These are phyloP conservation scores for Callyntrura guangdongensis DNA, from an alignment of 2,888 invertebrate species.

Conservation along the genomic window DNA sequence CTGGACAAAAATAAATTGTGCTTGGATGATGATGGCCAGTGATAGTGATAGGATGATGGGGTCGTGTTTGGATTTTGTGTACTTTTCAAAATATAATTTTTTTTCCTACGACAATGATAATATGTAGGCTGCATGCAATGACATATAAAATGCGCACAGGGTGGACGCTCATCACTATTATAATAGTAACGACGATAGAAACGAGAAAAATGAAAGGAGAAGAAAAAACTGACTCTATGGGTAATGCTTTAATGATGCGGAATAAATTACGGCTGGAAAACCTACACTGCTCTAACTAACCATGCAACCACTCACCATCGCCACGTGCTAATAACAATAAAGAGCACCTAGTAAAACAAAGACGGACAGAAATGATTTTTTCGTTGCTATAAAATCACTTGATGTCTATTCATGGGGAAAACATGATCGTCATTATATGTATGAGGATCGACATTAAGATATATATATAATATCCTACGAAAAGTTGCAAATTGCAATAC, in stretches of 20 bases:
- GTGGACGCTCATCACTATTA: constrained; percentile 13
- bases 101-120: not conserved
- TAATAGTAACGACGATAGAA: constrained; percentile 23
- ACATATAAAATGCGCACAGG: constrained; percentile 4
- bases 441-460: too few relatives aligned
- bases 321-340: constrained; percentile 35
- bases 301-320: constrained; percentile 4
- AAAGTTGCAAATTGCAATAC: not conserved
- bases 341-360: constrained; percentile 3
- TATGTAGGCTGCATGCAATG: constrained; percentile 32
- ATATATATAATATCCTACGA: not conserved
- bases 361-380: not conserved
- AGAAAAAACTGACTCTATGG: too few relatives aligned
- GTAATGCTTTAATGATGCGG: constrained; percentile 38
- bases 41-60: constrained; percentile 29
- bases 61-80: not conserved
- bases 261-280: constrained; percentile 30
- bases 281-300: not conserved
- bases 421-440: not conserved
- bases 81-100: not conserved
- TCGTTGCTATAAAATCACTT: not conserved
- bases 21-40: not conserved
- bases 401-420: not conserved
- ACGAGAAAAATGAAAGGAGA: not conserved
- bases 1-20: constrained; percentile 3